These are phyloP conservation scores for Drosophila birchii DNA, from an alignment of 2,888 invertebrate species.

Conservation along the genomic window DNA sequence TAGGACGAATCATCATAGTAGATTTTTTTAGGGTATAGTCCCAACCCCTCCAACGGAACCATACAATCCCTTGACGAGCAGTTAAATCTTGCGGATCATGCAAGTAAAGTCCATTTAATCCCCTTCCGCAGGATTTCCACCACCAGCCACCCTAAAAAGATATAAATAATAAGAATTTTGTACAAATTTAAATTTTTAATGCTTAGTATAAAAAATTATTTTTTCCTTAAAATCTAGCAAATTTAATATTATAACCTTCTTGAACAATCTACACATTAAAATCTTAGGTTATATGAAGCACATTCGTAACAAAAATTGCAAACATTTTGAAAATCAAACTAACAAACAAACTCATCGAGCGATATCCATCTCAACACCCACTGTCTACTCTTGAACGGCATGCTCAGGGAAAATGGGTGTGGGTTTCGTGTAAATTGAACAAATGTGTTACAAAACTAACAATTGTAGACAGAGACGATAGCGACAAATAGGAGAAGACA, in stretches of 20 bases:
- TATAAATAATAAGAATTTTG: not conserved
- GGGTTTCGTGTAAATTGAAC: no score
- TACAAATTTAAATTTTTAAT: not conserved
- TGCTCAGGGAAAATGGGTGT: no score
- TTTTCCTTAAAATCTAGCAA: not conserved
- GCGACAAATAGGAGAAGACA: no score
- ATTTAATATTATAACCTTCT: not conserved
- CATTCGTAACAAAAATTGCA: no score
- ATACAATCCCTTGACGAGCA: slow-evolving; percentile 96
- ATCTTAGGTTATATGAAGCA: no score
- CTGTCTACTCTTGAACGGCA: no score
- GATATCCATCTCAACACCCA: no score
- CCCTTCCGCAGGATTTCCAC: slow-evolving; percentile 97
- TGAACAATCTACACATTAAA: no score
- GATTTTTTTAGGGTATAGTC: slow-evolving; percentile 96
- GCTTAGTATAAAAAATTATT: not conserved
- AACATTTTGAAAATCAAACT: no score
- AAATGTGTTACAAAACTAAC: no score
- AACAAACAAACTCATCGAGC: no score
- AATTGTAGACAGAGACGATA: no score
- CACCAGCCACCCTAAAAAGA: slow-evolving; percentile 92
- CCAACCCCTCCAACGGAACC: slow-evolving; percentile 98
- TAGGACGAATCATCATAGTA: slow-evolving; percentile 95
- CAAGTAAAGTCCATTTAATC: slow-evolving; percentile 94
- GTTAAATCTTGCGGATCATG: slow-evolving; percentile 96